Conservation (phyloP, 1,140 invertebrate genomes). For the Drosophila neocordata region DNA sequence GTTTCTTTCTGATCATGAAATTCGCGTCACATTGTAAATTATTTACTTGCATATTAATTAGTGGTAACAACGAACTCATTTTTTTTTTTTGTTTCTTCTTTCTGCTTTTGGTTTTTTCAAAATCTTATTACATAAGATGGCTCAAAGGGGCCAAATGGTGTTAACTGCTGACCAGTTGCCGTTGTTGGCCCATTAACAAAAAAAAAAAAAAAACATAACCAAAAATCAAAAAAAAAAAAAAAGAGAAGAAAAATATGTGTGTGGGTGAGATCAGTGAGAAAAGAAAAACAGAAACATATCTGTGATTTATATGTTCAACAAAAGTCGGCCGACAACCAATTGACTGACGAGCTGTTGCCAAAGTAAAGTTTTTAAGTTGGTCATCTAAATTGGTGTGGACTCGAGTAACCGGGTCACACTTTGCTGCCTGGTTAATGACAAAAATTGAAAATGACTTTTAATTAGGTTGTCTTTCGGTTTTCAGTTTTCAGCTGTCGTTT, state of each 20-base stretch:
- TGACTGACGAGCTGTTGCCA: not conserved
- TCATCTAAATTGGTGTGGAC: not conserved
- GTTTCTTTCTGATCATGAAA: conserved; percentile 38
- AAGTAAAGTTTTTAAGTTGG: conserved; percentile 1
- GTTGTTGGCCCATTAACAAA: conserved; percentile 46
- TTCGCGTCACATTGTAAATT: conserved; percentile 66
- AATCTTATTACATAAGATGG: conserved; percentile 56
- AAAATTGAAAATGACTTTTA: conserved; percentile 67
- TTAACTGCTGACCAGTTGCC: conserved; percentile 52
- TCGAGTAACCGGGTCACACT: conserved; percentile 43
- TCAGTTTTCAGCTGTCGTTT: not conserved
- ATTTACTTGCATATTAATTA: conserved; percentile 74
- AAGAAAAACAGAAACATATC: conserved; percentile 33
- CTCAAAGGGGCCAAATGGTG: conserved; percentile 35
- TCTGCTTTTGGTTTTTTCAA: conserved; percentile 6
- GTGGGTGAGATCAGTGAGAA: conserved; percentile 54
- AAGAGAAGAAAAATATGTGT: too few relatives aligned
- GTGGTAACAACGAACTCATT: conserved; percentile 38
- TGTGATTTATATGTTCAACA: conserved; percentile 35
- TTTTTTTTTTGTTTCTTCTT: not conserved
- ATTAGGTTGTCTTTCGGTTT: conserved; percentile 43
- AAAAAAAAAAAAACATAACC: conserved; percentile 28
- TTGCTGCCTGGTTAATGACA: conserved; percentile 50
- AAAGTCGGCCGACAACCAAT: not conserved
- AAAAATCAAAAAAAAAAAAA: conserved; percentile 29